These are phyloP conservation scores for Capitulum mitella DNA, from an alignment of 2,888 invertebrate species.

Conservation along the genomic window DNA sequence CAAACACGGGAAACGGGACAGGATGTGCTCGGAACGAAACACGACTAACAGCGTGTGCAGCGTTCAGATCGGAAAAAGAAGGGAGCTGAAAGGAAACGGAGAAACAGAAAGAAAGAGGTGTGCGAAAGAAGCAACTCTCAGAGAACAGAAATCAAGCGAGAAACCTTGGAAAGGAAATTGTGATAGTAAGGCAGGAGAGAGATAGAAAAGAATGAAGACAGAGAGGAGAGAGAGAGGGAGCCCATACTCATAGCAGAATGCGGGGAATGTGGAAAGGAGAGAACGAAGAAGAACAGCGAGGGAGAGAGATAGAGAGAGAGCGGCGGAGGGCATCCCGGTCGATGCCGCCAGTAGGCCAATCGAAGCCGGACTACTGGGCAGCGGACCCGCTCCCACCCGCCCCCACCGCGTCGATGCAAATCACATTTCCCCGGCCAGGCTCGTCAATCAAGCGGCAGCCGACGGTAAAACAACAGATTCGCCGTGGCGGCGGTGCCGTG, in stretches of 20 bases:
- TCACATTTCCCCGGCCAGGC: background rate
- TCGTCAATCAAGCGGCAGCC: constrained; percentile 7
- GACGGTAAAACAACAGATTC: background rate
- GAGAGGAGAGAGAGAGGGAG: background rate
- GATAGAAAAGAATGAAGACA: background rate
- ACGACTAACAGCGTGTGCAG: background rate
- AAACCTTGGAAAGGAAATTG: too few relatives aligned
- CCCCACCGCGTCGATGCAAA: background rate
- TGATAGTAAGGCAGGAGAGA: too few relatives aligned
- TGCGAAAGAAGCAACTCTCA: too few relatives aligned
- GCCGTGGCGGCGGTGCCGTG: background rate
- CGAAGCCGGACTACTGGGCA: too few relatives aligned
- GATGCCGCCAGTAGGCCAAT: too few relatives aligned
- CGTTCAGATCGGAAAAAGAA: constrained; percentile 4
- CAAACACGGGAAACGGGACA: background rate
- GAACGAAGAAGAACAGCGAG: constrained; percentile 38
- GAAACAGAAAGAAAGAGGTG: too few relatives aligned
- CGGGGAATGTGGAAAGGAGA: background rate
- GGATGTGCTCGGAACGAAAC: background rate
- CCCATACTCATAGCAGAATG: too few relatives aligned
- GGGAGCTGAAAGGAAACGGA: constrained; percentile 3
- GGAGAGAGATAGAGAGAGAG: too few relatives aligned
- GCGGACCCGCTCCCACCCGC: constrained; percentile 15
- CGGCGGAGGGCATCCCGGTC: too few relatives aligned
- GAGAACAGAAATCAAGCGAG: too few relatives aligned